These are phyloP conservation scores for Petromus typicus DNA, from an alignment of 2,113 vertebrate species.

Conservation along the genomic window DNA sequence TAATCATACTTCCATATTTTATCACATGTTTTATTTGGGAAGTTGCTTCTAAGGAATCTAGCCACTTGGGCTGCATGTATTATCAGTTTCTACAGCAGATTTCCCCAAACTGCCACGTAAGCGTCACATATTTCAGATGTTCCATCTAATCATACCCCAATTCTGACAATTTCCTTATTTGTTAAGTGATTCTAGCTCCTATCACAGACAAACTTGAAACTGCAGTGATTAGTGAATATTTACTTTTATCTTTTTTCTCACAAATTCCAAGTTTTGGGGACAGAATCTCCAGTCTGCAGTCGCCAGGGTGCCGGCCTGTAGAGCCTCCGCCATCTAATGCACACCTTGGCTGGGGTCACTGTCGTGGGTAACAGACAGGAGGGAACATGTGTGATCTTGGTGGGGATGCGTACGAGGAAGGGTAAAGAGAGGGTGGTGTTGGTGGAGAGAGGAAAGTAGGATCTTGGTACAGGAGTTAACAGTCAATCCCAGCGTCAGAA, in stretches of 20 bases:
- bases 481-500: not conserved
- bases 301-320: not conserved
- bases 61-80: not conserved
- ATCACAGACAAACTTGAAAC: not conserved
- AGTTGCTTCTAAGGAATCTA: not conserved
- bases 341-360: not conserved
- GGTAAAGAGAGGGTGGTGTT: not conserved
- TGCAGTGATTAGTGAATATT: not conserved
- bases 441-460: too few relatives aligned
- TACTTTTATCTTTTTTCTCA: not conserved
- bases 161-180: not conserved
- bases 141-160: not conserved
- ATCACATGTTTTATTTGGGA: slow-evolving; percentile 24
- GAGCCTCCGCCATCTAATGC: not conserved
- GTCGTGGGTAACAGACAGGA: not conserved
- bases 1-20: not conserved
- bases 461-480: not conserved
- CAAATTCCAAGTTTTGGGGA: not conserved
- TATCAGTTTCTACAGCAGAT: not conserved
- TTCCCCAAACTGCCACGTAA: not conserved
- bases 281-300: not conserved
- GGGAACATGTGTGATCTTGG: not conserved
- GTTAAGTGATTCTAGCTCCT: not conserved
- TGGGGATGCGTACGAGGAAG: not conserved
- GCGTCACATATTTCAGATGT: not conserved